Evolutionary conservation across 2,888 invertebrate genomes (phyloP).

Genomic region (Agonopterix subpropinquella): DNA sequence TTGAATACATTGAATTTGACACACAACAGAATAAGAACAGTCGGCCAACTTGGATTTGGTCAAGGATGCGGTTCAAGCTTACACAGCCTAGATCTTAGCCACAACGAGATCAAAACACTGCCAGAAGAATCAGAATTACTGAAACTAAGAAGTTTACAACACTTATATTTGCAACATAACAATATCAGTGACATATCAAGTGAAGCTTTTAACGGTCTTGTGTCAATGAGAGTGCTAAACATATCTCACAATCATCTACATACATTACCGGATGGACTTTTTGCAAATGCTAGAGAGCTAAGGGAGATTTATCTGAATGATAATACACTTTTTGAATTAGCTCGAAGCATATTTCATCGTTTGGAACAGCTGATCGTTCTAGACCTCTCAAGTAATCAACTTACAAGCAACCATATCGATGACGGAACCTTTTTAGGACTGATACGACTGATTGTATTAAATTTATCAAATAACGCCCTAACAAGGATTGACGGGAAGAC

Average conservation of each 20-base stretch:
- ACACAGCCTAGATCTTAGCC: conserved; percentile 86
- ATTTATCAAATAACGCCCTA: conserved; percentile 90
- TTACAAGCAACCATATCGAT: conserved; percentile 89
- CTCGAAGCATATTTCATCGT: conserved; percentile 88
- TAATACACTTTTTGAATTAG: conserved; percentile 88
- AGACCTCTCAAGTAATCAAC: conserved; percentile 89
- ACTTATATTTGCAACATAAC: conserved; percentile 88
- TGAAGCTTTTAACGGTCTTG: conserved; percentile 86
- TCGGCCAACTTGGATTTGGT: conserved; percentile 84
- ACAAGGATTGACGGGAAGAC: conserved; percentile 88
- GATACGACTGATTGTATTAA: conserved; percentile 88
- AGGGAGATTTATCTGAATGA: conserved; percentile 89
- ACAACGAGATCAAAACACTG: conserved; percentile 84
- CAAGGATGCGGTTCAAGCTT: conserved; percentile 80
- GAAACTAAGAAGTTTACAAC: conserved; percentile 84
- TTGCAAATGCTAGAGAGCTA: conserved; percentile 87
- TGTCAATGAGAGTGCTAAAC: conserved; percentile 87
- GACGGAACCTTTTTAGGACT: conserved; percentile 90
- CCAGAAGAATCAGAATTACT: conserved; percentile 85
- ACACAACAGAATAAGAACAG: conserved; percentile 85
- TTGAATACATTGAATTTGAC: conserved; percentile 90
- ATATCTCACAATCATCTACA: conserved; percentile 90
- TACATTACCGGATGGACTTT: conserved; percentile 86
- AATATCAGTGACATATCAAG: conserved; percentile 86
- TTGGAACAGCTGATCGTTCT: conserved; percentile 89